Evolutionary conservation across 2,888 invertebrate genomes (phyloP).

Genomic region (Agrochola circellaris): DNA sequence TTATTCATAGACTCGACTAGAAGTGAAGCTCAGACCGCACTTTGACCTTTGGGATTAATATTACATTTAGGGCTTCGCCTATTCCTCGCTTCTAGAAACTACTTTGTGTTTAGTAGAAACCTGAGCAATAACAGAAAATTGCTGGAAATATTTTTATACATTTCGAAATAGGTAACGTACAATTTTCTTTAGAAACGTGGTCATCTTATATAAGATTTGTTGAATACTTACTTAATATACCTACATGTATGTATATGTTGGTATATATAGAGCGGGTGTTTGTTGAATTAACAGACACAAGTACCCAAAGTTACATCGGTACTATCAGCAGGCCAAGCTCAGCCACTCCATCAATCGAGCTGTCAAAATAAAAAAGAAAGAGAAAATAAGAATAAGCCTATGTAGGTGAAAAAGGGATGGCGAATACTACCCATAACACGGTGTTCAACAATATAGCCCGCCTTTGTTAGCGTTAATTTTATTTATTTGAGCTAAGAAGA

Average conservation of each 20-base stretch:
- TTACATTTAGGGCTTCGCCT: slow-evolving; percentile 51
- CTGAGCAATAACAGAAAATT: slow-evolving; percentile 29
- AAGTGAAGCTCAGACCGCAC: slow-evolving; percentile 32
- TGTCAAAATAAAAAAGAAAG: slow-evolving; percentile 21
- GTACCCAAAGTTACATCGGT: neutral
- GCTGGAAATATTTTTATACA: slow-evolving; percentile 26
- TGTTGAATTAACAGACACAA: neutral
- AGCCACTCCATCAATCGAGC: slow-evolving; percentile 17
- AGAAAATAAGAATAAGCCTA: slow-evolving; percentile 3
- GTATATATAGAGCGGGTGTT: neutral
- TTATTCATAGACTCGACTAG: slow-evolving; percentile 52
- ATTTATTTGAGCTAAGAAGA: slow-evolving; percentile 49
- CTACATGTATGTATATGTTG: neutral
- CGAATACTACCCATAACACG: slow-evolving; percentile 10
- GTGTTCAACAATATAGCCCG: slow-evolving; percentile 28
- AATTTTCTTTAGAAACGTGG: neutral
- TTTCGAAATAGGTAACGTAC: neutral
- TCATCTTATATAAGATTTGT: neutral
- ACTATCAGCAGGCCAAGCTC: neutral
- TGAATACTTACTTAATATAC: neutral
- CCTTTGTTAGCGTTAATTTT: slow-evolving; percentile 29
- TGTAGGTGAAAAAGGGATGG: slow-evolving; percentile 6
- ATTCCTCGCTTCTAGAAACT: slow-evolving; percentile 33
- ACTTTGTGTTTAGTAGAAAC: slow-evolving; percentile 40
- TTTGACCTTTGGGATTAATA: slow-evolving; percentile 61